Evolutionary conservation across 2,113 vertebrate species (phyloP).

Genomic region (Python bivittatus): DNA sequence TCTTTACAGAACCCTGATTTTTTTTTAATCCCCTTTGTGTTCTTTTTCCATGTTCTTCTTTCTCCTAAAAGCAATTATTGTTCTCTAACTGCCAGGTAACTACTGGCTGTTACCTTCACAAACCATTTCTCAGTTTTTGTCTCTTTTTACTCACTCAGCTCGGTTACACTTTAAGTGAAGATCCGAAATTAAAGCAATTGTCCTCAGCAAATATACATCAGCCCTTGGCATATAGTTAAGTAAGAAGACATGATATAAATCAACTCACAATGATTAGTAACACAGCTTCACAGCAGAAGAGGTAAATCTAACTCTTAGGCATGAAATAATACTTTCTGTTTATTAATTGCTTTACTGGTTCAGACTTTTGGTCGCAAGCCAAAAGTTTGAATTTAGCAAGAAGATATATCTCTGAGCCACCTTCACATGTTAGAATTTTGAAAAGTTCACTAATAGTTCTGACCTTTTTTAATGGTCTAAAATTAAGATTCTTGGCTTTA

Average conservation of each 20-base stretch:
- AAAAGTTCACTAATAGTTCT: neutral
- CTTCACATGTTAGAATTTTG: constrained; percentile 45
- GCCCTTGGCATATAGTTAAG: constrained; percentile 54
- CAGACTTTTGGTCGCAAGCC: constrained; percentile 44
- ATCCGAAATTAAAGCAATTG: neutral
- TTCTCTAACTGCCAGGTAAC: neutral
- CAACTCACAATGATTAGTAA: constrained; percentile 57
- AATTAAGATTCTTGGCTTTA: constrained; percentile 15
- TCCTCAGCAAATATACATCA: constrained; percentile 43
- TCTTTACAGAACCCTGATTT: too few relatives aligned
- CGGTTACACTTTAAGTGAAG: neutral
- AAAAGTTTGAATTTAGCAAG: constrained; percentile 54
- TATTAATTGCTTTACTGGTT: constrained; percentile 50
- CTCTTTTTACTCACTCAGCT: neutral
- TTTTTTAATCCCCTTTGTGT: too few relatives aligned
- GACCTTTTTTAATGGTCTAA: constrained; percentile 33
- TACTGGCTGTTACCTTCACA: neutral
- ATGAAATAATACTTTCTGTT: constrained; percentile 63
- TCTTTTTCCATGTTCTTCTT: too few relatives aligned
- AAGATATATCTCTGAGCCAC: constrained; percentile 50
- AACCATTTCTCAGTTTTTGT: neutral
- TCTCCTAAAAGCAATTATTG: neutral
- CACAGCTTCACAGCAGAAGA: constrained; percentile 54
- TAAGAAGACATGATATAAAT: constrained; percentile 57
- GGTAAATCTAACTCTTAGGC: constrained; percentile 52